These are phyloP conservation scores for Cylloceria caligata DNA, from an alignment of 2,888 invertebrate genomes.

Conservation along the genomic window DNA sequence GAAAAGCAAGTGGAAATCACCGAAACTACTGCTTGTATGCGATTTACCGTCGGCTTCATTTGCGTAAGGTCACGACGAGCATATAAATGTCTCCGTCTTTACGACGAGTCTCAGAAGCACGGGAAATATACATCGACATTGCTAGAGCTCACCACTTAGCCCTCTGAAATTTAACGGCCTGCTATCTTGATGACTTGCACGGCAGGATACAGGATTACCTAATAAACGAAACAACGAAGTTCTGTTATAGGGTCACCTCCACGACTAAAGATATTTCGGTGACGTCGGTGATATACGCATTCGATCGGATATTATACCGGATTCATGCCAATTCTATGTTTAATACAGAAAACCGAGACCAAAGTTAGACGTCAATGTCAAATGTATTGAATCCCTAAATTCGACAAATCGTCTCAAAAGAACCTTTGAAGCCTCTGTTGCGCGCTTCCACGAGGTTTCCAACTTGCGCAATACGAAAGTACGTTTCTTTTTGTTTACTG, in stretches of 20 bases:
- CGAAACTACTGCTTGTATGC: neutral
- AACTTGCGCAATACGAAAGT: neutral
- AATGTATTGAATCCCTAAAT: constrained; percentile 7
- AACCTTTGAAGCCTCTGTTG: constrained; percentile 45
- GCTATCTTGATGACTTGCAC: constrained; percentile 29
- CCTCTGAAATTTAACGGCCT: constrained; percentile 26
- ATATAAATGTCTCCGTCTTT: constrained; percentile 17
- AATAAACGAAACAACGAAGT: constrained; percentile 64
- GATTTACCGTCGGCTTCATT: constrained; percentile 10
- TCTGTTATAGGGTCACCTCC: neutral
- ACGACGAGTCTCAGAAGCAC: constrained; percentile 4
- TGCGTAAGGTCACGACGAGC: neutral
- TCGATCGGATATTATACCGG: constrained; percentile 13
- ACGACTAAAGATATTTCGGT: neutral
- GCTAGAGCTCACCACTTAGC: neutral
- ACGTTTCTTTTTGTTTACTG: constrained; percentile 40
- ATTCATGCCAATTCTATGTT: constrained; percentile 8
- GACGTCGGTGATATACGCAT: constrained; percentile 13
- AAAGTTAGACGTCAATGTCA: neutral
- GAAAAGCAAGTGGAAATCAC: neutral
- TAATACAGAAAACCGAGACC: neutral
- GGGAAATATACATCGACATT: neutral
- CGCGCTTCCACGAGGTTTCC: constrained; percentile 68
- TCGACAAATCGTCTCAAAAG: neutral
- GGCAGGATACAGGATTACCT: constrained; percentile 71